Percentiles rank a stretch among this genome's conserved stretches.
Conservation (phyloP, 1,140 invertebrate genomes). For the Drosophila virilis region DNA sequence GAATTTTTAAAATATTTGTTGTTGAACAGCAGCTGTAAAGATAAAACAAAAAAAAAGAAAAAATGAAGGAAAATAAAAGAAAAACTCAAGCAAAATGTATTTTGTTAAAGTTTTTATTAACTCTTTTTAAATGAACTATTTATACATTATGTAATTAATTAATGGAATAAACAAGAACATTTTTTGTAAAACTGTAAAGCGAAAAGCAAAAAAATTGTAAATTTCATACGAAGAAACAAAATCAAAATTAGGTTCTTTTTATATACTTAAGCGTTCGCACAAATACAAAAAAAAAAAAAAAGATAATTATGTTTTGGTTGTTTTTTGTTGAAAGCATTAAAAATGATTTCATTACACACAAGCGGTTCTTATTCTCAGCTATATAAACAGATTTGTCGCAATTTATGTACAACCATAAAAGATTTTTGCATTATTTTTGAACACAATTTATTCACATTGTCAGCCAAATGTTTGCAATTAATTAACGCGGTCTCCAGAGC, state of each 20-base stretch:
- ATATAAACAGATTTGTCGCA: slow-evolving; percentile 9
- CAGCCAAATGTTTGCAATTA: slow-evolving; percentile 8
- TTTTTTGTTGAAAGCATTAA: slow-evolving; percentile 35
- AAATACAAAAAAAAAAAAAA: slow-evolving; percentile 41
- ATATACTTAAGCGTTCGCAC: slow-evolving; percentile 44
- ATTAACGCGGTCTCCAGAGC: neutral
- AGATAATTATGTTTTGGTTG: slow-evolving; percentile 40
- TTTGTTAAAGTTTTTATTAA: slow-evolving; percentile 56
- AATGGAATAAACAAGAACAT: slow-evolving; percentile 29
- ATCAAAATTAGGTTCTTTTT: slow-evolving; percentile 49
- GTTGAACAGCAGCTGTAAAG: slow-evolving; percentile 79
- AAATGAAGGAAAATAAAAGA: neutral
- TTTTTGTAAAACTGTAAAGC: slow-evolving; percentile 60
- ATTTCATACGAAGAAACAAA: slow-evolving; percentile 60
- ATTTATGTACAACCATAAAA: slow-evolving; percentile 16
- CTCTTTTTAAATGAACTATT: slow-evolving; percentile 20
- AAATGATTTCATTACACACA: slow-evolving; percentile 1
- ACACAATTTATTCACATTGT: slow-evolving; percentile 8
- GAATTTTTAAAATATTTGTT: slow-evolving; percentile 51
- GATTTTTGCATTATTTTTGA: slow-evolving; percentile 44
- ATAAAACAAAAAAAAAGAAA: slow-evolving; percentile 36
- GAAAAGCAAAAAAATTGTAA: slow-evolving; percentile 58
- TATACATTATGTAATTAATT: slow-evolving; percentile 29
- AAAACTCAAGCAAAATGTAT: slow-evolving; percentile 53
- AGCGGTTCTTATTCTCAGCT: slow-evolving; percentile 9